These are phyloP conservation scores for Amphipoea oculea DNA, from an alignment of 2,888 invertebrate genomes.

Conservation along the genomic window DNA sequence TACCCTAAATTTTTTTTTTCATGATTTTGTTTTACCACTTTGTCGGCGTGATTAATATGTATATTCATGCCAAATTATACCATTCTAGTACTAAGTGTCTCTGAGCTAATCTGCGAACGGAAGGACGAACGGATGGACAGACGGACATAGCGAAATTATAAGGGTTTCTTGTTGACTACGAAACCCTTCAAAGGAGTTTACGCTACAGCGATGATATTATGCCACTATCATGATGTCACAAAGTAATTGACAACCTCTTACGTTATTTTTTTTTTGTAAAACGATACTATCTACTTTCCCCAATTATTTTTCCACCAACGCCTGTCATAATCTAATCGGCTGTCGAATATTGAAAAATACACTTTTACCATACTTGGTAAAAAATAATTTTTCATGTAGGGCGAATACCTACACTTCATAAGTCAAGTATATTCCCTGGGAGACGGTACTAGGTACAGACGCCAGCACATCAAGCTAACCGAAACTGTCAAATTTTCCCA, in stretches of 20 bases:
- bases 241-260: slow-evolving; percentile 4
- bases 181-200: too few relatives aligned
- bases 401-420: background rate
- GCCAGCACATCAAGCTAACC: too few relatives aligned
- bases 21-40: too few relatives aligned
- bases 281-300: background rate
- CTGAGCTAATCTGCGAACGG: too few relatives aligned
- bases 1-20: too few relatives aligned
- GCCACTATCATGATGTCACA: background rate
- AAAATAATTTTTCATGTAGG: background rate
- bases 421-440: slow-evolving; percentile 10
- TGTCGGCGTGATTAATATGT: too few relatives aligned
- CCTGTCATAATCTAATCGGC: background rate
- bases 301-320: slow-evolving; percentile 7
- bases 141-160: too few relatives aligned
- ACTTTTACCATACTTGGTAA: background rate
- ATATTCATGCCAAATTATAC: too few relatives aligned
- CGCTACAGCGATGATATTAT: background rate
- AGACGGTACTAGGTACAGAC: background rate
- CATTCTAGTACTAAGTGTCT: too few relatives aligned
- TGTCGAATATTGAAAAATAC: background rate
- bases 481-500: too few relatives aligned
- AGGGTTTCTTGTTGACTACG: too few relatives aligned
- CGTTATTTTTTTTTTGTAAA: background rate
- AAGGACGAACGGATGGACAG: too few relatives aligned